Evolutionary conservation across 2,888 invertebrate genomes (phyloP), one percentile per base, ranked within the genome.

Genomic region (Netelia melanura): DNA sequence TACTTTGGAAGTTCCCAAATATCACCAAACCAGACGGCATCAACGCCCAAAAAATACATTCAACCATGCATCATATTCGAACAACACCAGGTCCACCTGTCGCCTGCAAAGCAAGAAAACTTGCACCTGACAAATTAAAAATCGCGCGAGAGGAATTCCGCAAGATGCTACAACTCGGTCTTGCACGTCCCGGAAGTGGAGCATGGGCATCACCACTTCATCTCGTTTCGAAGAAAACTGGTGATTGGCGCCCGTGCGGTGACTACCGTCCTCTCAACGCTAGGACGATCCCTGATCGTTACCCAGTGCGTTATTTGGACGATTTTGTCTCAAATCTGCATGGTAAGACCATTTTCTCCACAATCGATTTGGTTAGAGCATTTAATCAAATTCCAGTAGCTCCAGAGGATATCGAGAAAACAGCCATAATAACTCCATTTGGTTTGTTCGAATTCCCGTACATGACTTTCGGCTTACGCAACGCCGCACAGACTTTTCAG

Each of bases 121-220:
- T n/a, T 6, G 21, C 67, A 21, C 11, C 91, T 0, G 91, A 92
- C 8, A 88, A 90, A 30, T 61, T 68, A 3, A 14, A 14, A 1
- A 88, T 88, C 3, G 91, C 91, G 0, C 91, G 90, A 72, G 79
- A 87, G 3, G 91, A 93, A 77, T 93, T 94, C 85, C 61, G 86
- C 1, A 3, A 62, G 0, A 90, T 94, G 91, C 81, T 91, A 30
- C 67, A 0, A 93, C 94, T 14, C 93, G 93, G 30, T 30, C 30
- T 30, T 30, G 30, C 5, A 1, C 94, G 93, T 0, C 94, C 94
- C 0, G 30, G 30, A 30, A 91, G 90, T 2, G 93, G 93, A 54
- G 85, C 89, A 1, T 94, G 93, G 93, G 89, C 94, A 0, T 92
- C 90, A 58, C 94, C 93, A 1, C 86, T 94, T 0, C 92, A 91